Conservation (phyloP, 2,797 vertebrate species). For the Macropus fuliginosus region DNA sequence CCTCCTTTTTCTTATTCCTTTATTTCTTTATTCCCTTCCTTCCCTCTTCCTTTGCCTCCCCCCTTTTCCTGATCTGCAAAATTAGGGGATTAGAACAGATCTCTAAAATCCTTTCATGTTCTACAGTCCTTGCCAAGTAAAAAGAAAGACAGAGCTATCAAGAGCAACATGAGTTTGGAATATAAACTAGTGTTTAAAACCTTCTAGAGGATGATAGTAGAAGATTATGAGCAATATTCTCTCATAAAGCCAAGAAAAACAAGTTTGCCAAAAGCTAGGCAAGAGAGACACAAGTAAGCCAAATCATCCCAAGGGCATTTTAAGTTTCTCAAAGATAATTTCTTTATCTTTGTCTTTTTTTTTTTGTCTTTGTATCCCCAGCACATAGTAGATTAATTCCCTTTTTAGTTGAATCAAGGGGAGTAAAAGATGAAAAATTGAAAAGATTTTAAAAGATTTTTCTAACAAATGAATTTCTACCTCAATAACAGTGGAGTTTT, state of each 20-base stretch:
- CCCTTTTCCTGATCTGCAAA: neutral
- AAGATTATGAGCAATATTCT: neutral
- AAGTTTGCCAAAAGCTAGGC: neutral
- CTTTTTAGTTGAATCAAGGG: neutral
- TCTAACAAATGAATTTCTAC: neutral
- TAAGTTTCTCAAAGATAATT: neutral
- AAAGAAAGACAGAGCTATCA: neutral
- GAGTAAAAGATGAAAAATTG: neutral
- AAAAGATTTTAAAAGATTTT: neutral
- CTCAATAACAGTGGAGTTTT: neutral
- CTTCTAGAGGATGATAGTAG: neutral
- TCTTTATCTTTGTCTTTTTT: neutral
- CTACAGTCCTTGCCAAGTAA: neutral
- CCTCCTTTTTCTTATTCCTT: neutral
- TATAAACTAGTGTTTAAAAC: neutral
- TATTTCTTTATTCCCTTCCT: neutral
- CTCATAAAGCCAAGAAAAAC: neutral
- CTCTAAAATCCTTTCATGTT: neutral
- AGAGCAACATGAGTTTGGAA: neutral
- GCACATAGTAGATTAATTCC: neutral
- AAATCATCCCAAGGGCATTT: neutral
- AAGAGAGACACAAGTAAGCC: neutral
- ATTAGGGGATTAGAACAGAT: neutral
- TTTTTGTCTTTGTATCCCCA: neutral
- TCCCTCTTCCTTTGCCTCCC: neutral